Percentiles rank a stretch among this genome's conserved stretches.
These are phyloP conservation scores for Syndactyla subalaris DNA, from an alignment of 2,797 vertebrate genomes.

Conservation along the genomic window DNA sequence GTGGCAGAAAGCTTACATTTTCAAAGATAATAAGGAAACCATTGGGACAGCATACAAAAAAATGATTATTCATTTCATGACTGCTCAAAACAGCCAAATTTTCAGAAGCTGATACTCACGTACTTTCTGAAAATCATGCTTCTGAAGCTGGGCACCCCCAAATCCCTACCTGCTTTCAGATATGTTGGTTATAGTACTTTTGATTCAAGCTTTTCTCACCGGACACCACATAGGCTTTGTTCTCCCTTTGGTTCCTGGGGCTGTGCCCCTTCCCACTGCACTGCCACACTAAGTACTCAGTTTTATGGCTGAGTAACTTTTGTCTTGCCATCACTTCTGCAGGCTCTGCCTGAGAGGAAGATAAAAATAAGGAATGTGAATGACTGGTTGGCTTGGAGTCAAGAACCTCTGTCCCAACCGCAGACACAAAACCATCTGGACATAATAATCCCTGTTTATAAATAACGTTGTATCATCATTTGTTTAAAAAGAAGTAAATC, in stretches of 20 bases:
- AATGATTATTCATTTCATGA: neutral
- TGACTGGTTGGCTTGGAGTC: neutral
- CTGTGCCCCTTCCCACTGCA: neutral
- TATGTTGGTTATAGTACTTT: neutral
- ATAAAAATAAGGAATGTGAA: neutral
- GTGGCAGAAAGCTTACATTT: neutral
- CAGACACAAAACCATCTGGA: slow-evolving; percentile 60
- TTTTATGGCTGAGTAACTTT: neutral
- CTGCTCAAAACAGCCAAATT: neutral
- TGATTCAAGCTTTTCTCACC: neutral
- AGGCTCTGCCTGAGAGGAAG: neutral
- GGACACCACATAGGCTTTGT: neutral
- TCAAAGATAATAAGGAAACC: neutral
- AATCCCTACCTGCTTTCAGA: neutral
- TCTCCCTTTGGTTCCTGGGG: neutral
- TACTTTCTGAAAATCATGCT: neutral
- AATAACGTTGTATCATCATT: slow-evolving; percentile 58
- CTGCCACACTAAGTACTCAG: neutral
- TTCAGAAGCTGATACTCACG: neutral
- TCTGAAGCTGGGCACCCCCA: neutral
- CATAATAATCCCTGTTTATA: slow-evolving; percentile 65
- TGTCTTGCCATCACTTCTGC: neutral
- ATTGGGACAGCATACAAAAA: neutral
- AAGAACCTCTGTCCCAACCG: neutral
- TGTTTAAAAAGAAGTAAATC: slow-evolving; percentile 67